Conservation (phyloP, 2,797 vertebrate species). For the Artibeus jamaicensis region DNA sequence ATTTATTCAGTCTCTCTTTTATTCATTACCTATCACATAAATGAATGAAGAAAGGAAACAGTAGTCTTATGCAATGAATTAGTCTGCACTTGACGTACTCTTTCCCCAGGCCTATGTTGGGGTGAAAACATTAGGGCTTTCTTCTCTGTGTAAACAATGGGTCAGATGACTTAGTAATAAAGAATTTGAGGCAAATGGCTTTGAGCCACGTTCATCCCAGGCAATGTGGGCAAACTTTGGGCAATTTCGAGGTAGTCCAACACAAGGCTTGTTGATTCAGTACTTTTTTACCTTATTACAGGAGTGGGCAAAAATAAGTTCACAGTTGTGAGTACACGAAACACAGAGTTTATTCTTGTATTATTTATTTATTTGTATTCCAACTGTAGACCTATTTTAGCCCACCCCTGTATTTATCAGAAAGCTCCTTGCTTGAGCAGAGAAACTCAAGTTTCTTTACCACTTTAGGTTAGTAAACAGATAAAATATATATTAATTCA, state of each 20-base stretch:
- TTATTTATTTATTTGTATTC: not conserved
- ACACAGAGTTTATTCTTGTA: not conserved
- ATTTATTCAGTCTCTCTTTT: not conserved
- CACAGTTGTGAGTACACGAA: not conserved
- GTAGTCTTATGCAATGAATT: not conserved
- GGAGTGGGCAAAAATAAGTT: not conserved
- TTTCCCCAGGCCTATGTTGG: not conserved
- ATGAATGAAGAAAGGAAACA: not conserved
- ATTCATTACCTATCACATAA: not conserved
- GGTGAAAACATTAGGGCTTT: not conserved
- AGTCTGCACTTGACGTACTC: not conserved
- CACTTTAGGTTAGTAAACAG: constrained; percentile 22
- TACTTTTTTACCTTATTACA: not conserved
- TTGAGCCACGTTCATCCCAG: not conserved
- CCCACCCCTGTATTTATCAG: not conserved
- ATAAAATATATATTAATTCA: constrained; percentile 39
- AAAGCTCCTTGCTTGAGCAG: not conserved
- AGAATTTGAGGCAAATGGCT: not conserved
- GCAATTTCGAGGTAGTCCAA: not conserved
- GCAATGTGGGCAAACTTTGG: not conserved
- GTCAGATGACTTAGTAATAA: constrained; percentile 2
- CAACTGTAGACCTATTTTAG: not conserved
- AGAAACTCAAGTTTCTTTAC: constrained; percentile 32
- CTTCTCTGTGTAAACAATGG: not conserved
- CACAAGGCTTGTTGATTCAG: not conserved